phyloP scores from a whole-genome alignment of 2,797 vertebrate genomes.

The Phoxinus dragarum region DNA sequence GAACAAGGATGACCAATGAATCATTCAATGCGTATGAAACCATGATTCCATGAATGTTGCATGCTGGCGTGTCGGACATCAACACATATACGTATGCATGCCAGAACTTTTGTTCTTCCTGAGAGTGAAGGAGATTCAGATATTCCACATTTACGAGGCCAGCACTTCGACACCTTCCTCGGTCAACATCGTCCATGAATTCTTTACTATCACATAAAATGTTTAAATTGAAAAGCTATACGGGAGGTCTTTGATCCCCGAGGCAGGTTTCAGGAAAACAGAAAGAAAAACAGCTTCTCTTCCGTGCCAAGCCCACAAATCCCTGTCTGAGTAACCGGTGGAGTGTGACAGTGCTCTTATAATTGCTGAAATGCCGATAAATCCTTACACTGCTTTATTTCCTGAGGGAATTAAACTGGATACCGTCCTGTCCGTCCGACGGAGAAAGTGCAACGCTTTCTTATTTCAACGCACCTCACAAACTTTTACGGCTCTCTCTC shows the following conservation, averaged over 20 bases:
- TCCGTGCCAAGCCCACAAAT: constrained; percentile 56
- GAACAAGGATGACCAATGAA: constrained; percentile 29
- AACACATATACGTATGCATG: not conserved
- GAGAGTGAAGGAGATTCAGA: constrained; percentile 66
- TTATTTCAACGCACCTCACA: constrained; percentile 61
- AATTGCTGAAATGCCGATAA: constrained; percentile 77
- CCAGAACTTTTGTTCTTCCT: constrained; percentile 35
- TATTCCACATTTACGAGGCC: constrained; percentile 71
- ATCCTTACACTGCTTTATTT: constrained; percentile 75
- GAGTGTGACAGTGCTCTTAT: constrained; percentile 79
- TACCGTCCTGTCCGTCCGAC: constrained; percentile 52
- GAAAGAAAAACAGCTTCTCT: constrained; percentile 41
- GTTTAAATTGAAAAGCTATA: constrained; percentile 61
- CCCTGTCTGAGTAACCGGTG: constrained; percentile 66
- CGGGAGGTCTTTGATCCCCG: constrained; percentile 49
- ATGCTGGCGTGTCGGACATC: not conserved
- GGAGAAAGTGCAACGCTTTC: constrained; percentile 57
- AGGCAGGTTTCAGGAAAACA: constrained; percentile 44
- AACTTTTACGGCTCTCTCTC: constrained; percentile 59
- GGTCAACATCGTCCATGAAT: constrained; percentile 72
- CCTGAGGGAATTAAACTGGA: constrained; percentile 68
- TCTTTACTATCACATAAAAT: constrained; percentile 77
- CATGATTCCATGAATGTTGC: constrained; percentile 25
- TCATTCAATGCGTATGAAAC: constrained; percentile 4
- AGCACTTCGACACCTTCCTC: constrained; percentile 72